These are phyloP conservation scores for Serranus cabrilla DNA, from an alignment of 2,797 vertebrate genomes.

Conservation along the genomic window DNA sequence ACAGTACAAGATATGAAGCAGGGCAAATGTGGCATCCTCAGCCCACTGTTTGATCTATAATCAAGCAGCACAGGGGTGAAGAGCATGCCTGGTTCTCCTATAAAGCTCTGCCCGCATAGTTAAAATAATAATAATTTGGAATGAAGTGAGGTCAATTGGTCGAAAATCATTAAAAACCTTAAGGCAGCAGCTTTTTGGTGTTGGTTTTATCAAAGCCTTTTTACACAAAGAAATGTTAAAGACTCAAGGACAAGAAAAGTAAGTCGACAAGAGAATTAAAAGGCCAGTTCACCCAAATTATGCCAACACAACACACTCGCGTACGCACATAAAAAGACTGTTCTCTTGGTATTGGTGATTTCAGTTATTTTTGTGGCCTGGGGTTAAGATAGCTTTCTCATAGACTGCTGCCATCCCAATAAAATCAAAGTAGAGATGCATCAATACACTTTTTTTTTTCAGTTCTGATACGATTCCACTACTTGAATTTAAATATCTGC, in stretches of 20 bases:
- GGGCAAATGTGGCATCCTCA: neutral
- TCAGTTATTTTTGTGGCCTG: too few relatives aligned
- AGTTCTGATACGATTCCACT: too few relatives aligned
- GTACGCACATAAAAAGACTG: neutral
- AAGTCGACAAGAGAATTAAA: neutral
- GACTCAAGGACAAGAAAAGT: slow-evolving; percentile 11
- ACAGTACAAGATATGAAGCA: neutral
- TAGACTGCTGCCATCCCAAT: too few relatives aligned
- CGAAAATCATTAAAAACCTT: slow-evolving; percentile 10
- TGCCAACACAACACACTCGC: neutral
- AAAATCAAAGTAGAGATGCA: too few relatives aligned
- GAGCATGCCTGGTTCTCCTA: slow-evolving; percentile 11
- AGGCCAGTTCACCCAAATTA: neutral
- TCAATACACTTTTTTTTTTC: too few relatives aligned
- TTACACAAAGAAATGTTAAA: slow-evolving; percentile 2
- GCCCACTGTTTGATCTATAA: slow-evolving; percentile 10
- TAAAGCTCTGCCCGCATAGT: slow-evolving; percentile 4
- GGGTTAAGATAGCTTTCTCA: too few relatives aligned
- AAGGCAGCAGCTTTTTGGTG: neutral
- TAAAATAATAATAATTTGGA: slow-evolving; percentile 16
- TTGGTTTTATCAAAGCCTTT: neutral
- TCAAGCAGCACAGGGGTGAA: slow-evolving; percentile 13
- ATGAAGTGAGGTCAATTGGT: slow-evolving; percentile 10
- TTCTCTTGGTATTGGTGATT: too few relatives aligned
- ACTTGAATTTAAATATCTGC: too few relatives aligned